Percentiles rank a stretch among this genome's conserved stretches.
Conservation (phyloP, 2,888 invertebrate species). For the Arctia plantaginis region DNA sequence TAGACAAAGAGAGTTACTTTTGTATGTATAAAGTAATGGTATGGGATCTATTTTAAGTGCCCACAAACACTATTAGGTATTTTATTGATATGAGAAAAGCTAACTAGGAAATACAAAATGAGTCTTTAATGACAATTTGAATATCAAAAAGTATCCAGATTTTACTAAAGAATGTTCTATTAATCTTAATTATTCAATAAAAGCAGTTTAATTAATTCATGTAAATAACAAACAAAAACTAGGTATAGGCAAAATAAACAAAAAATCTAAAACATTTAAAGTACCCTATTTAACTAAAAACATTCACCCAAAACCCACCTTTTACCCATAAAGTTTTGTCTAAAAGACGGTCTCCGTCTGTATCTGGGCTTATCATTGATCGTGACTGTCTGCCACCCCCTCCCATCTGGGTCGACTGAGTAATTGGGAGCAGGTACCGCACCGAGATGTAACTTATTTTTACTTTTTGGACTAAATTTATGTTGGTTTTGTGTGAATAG, state of each 20-base stretch:
- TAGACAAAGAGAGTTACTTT: too few species aligned
- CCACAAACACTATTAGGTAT: too few species aligned
- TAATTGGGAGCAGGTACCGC: conserved; percentile 76
- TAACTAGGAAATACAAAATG: too few species aligned
- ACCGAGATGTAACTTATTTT: conserved; percentile 42
- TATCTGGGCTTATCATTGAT: conserved; percentile 67
- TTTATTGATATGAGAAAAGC: too few species aligned
- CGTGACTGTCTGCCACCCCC: conserved; percentile 64
- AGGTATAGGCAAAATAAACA: neutral
- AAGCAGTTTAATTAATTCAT: neutral
- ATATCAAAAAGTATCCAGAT: neutral
- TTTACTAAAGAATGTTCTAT: neutral
- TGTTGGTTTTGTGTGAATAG: conserved; percentile 14
- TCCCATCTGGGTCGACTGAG: conserved; percentile 65
- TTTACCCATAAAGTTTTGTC: conserved; percentile 21
- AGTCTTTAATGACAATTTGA: neutral
- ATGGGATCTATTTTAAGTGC: too few species aligned
- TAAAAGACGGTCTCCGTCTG: conserved; percentile 24
- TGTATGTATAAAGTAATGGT: too few species aligned
- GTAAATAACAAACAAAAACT: neutral
- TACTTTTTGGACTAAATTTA: conserved; percentile 19
- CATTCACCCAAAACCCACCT: conserved; percentile 14
- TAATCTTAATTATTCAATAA: neutral
- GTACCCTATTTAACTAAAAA: conserved; percentile 2
- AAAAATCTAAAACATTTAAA: neutral